Percentiles rank a stretch among this genome's conserved stretches.
phyloP scores from a whole-genome alignment of 1,140 invertebrate species.

The Apolygus lucorum region DNA sequence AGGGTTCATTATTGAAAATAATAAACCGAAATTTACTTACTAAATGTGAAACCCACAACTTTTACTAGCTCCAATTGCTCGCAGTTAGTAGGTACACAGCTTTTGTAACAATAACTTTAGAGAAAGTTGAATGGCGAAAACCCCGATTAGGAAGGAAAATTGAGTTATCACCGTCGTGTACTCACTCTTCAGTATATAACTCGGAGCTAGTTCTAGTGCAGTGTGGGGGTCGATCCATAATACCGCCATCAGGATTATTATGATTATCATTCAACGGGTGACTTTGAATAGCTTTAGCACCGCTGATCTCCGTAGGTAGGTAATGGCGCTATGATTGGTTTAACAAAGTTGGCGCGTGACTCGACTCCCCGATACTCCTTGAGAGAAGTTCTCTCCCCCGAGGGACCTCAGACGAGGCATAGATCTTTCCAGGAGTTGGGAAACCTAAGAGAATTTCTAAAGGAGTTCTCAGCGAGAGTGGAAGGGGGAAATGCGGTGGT shows the following conservation, averaged over 20 bases:
- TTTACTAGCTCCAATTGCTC: too few species aligned
- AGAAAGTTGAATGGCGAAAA: too few species aligned
- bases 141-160: too few species aligned
- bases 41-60: too few species aligned
- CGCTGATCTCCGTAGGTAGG: not conserved
- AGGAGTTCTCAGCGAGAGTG: not conserved
- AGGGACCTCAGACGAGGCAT: not conserved
- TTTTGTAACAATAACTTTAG: too few species aligned
- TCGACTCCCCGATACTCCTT: not conserved
- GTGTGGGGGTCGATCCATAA: too few species aligned
- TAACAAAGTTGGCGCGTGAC: constrained; percentile 8
- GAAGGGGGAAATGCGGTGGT: not conserved
- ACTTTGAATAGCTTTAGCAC: not conserved
- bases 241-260: too few species aligned
- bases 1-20: too few species aligned
- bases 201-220: not conserved
- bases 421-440: not conserved
- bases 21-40: too few species aligned
- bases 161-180: not conserved
- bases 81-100: too few species aligned
- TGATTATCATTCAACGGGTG: too few species aligned
- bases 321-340: not conserved
- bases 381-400: not conserved
- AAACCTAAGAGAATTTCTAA: not conserved
- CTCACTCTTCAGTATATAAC: not conserved